These are phyloP conservation scores for Merluccius polli DNA, from an alignment of 2,797 vertebrate genomes.

Conservation along the genomic window DNA sequence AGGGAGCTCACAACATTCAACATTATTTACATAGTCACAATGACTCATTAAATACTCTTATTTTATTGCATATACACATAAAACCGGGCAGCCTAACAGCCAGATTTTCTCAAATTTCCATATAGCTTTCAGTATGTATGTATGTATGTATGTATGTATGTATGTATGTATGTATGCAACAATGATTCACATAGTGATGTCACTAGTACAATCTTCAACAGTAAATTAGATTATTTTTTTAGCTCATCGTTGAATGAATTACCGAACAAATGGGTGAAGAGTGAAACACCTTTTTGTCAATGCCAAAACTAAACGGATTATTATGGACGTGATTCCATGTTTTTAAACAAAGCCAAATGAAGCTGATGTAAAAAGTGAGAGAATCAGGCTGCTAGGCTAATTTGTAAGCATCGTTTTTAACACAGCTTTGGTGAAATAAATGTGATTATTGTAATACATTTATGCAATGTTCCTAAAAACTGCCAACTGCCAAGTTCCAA, in stretches of 20 bases:
- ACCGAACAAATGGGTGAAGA: neutral
- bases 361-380: neutral
- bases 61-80: conserved; percentile 2
- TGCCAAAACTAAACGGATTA: neutral
- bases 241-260: neutral
- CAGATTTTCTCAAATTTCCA: neutral
- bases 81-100: neutral
- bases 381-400: neutral
- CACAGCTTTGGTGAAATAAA: neutral
- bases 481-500: neutral
- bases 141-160: too few relatives aligned
- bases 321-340: neutral
- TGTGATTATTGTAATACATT: neutral
- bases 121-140: neutral
- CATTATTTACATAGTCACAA: neutral
- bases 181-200: neutral
- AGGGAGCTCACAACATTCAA: neutral
- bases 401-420: neutral
- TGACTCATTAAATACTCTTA: neutral
- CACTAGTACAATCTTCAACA: neutral
- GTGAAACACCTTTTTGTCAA: neutral
- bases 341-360: neutral
- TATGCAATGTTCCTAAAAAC: neutral
- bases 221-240: too few relatives aligned
- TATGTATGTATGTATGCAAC: neutral